Conservation (phyloP, 2,888 invertebrate species). For the Malthinus seriepunctatus region DNA sequence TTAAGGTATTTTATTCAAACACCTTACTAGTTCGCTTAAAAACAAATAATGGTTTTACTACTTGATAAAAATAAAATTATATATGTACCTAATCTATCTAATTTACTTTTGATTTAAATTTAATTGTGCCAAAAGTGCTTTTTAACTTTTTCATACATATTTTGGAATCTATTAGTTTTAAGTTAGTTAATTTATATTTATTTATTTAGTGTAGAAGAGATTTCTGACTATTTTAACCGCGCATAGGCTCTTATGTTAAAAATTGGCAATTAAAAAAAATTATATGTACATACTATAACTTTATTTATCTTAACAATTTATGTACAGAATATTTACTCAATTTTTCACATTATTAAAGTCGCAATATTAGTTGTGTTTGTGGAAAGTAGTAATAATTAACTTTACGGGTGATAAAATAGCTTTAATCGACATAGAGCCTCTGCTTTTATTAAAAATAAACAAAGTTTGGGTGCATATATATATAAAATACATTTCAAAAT, state of each 20-base stretch:
- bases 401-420: constrained; percentile 24
- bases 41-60: too few species aligned
- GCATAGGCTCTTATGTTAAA: not conserved
- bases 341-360: too few species aligned
- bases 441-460: constrained; percentile 19
- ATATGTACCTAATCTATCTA: constrained; percentile 15
- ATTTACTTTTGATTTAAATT: constrained; percentile 9
- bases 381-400: constrained; percentile 2
- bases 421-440: constrained; percentile 23
- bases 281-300: too few species aligned
- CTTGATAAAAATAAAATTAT: constrained; percentile 8
- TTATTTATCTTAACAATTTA: too few species aligned
- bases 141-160: constrained; percentile 8
- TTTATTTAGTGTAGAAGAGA: not conserved
- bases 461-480: constrained; percentile 17
- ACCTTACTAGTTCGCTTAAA: too few species aligned
- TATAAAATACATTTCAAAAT: constrained; percentile 6
- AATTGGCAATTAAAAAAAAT: not conserved
- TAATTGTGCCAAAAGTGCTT: constrained; percentile 14
- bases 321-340: too few species aligned
- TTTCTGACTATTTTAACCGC: not conserved
- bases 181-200: not conserved
- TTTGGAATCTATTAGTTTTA: constrained; percentile 8
- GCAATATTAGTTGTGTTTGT: not conserved
- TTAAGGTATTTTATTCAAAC: too few species aligned